Base-by-base conservation (phyloP, 2,888 invertebrate species). In the Drosophila nigritarsus region DNA sequence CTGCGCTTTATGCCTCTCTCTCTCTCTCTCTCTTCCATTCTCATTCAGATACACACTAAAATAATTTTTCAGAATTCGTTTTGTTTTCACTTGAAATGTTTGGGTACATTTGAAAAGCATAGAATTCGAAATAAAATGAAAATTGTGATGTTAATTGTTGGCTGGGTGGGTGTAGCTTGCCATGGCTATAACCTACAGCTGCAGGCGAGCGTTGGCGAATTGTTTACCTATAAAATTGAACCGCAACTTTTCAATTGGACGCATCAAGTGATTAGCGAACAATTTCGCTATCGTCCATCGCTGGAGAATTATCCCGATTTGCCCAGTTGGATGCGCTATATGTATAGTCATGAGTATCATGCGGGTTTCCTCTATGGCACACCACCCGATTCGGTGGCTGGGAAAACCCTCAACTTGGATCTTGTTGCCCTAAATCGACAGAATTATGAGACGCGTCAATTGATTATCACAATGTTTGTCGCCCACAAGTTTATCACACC, bases 341-440 rank as follows among this genome's bases (percentile, higher is more conserved):
- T 96, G 72, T 97, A 97, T 91, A 97, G 97, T 83, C 94, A 95
- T n/a, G 94, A 95, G 71, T 96, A 96, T 84, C 95, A 96, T 82
- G 95, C 95, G 1, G 98, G 97, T 0, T 97, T 96, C 91, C 94
- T 98, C 27, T 98, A 97, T 87, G 98, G 98, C 0, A 97, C 97
- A 0, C 96, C 97, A 1, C 97, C 97, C 0, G 94, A 94, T 60
- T 94, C 94, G 42, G 93, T 94, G 63, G 93, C 93, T 15, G 94
- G 94, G 58, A 93, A 95, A 71, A 80, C 81, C 18, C 93, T 94
- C 20, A 93, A 95, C 93, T 86, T 97, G 69, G 96, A 97, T 92
- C 95, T 97, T 27, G 95, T 97, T 30, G 97, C 96, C 0, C 90
- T 97, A 51, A 97, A 97, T 92, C 95, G 95, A 8, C 95, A 95